These are phyloP conservation scores for Xiphophorus hellerii DNA, from an alignment of 2,113 vertebrate genomes.

Conservation along the genomic window DNA sequence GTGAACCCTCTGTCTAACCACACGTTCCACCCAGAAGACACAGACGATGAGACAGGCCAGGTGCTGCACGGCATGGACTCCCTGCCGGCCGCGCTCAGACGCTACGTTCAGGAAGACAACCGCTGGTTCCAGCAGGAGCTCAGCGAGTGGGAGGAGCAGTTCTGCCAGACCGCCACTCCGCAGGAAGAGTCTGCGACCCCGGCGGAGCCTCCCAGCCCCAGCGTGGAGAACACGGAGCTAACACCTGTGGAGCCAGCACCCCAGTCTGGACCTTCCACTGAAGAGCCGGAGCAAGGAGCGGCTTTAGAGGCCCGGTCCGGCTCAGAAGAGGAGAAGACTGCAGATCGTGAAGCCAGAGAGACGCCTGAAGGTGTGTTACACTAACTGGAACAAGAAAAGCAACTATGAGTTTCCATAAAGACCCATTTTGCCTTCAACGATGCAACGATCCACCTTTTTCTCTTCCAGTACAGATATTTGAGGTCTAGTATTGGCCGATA, in stretches of 20 bases:
- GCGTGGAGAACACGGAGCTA: slow-evolving; percentile 14
- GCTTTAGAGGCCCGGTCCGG: slow-evolving; percentile 39
- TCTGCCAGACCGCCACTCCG: slow-evolving; percentile 85
- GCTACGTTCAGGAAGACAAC: slow-evolving; percentile 91
- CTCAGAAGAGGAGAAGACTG: slow-evolving; percentile 26
- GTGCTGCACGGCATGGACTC: slow-evolving; percentile 83
- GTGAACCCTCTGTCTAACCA: background rate
- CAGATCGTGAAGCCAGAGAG: slow-evolving; percentile 17
- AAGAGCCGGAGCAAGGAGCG: slow-evolving; percentile 50
- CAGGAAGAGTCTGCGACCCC: slow-evolving; percentile 83
- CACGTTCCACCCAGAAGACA: slow-evolving; percentile 47
- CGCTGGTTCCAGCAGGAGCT: slow-evolving; percentile 91
- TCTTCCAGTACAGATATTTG: no score
- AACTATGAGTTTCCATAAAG: no score
- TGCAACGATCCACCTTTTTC: no score
- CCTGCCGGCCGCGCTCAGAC: slow-evolving; percentile 83
- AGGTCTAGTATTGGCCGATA: no score
- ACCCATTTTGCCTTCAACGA: no score
- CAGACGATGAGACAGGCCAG: slow-evolving; percentile 77
- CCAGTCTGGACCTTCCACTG: slow-evolving; percentile 22
- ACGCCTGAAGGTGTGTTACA: slow-evolving; percentile 51
- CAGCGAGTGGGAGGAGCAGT: slow-evolving; percentile 92
- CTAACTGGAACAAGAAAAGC: no score
- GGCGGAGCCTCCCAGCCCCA: slow-evolving; percentile 47
- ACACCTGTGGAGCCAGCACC: slow-evolving; percentile 41